A percentile compares a stretch with the other conserved stretches of the same genome.
Evolutionary conservation across 2,797 vertebrate genomes (phyloP).

Genomic region (Sardinella longiceps): DNA sequence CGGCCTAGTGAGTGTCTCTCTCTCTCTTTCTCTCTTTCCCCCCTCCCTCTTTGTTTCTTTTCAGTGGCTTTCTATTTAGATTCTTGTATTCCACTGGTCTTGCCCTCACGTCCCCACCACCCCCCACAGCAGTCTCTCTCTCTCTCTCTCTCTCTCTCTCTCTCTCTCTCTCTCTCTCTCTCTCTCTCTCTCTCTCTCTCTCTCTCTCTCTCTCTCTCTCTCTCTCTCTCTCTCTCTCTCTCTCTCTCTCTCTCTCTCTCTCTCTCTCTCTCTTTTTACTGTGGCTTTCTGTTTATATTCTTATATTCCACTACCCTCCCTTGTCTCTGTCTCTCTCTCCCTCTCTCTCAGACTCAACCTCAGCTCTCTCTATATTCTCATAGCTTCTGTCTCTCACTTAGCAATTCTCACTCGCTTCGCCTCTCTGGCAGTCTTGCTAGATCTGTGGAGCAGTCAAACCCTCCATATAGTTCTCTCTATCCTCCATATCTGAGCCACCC

Average conservation of each 20-base stretch:
- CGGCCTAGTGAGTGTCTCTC: conserved; percentile 88
- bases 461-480: no score
- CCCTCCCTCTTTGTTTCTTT: neutral
- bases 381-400: conserved; percentile 16
- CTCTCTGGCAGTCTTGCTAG: neutral
- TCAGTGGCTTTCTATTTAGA: neutral
- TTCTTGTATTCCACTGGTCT: neutral
- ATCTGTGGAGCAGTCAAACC: conserved; percentile 14
- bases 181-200: neutral
- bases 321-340: neutral
- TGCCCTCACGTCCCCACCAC: no score
- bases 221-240: neutral
- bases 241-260: neutral
- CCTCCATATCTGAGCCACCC: conserved; percentile 8
- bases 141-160: neutral
- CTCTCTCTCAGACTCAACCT: neutral
- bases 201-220: neutral
- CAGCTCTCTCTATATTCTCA: conserved; percentile 16
- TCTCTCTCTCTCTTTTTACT: conserved; percentile 2
- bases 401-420: neutral
- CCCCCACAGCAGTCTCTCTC: neutral
- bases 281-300: no score
- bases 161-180: neutral
- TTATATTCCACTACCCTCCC: no score
- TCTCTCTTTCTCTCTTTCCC: neutral